Base-by-base conservation (phyloP, 1,140 invertebrate species). In the Neodiprion pinetum region DNA sequence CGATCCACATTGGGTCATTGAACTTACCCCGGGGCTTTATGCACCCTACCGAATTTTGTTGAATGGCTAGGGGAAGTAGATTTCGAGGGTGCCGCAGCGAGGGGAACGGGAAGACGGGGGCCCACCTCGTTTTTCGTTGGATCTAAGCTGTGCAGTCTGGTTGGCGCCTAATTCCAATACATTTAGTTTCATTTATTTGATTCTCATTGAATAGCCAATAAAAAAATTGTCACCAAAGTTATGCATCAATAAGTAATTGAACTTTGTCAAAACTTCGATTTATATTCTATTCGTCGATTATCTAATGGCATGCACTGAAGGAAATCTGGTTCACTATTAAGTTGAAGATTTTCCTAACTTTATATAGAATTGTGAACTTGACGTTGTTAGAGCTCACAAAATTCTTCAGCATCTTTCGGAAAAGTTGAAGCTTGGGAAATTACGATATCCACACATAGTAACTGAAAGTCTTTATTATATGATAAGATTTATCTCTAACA, bases 391-490 rank as follows among this genome's bases (percentile, higher is more conserved):
- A 40, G 28, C 5, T 40, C 28, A 40, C 1, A 40, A 40, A 40
- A 40, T 3, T 40, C 5, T 40, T 40, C 28, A 40, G 28, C 28
- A 40, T 3, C 28, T 40, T 40, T 40, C 28, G 28, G 5, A 40
- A 40, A 40, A 5, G 28, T 40, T 40, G 28, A 3, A 40, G 28
- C 28, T 40, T 5, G 28, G 28, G 28, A 40, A 40, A 61, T 17
- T 0, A 61, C 53, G n/a, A 61, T 14, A 61, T 61, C 8, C 53
- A 9, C n/a, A 40, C 28, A 61, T 67, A 79, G 78, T 79, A 71
- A 80, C 76, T 80, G 80, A 80, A 79, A 78, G 74, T 81, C 76
- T 80, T 81, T 80, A 76, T 69, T 69, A 17, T 12, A 23, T 81
- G 61, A 76, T 76, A 72, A 77, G 77, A 76, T 79, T 75, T 79